Evolutionary conservation across 2,888 invertebrate genomes (phyloP).

Genomic region (Thereva unica): DNA sequence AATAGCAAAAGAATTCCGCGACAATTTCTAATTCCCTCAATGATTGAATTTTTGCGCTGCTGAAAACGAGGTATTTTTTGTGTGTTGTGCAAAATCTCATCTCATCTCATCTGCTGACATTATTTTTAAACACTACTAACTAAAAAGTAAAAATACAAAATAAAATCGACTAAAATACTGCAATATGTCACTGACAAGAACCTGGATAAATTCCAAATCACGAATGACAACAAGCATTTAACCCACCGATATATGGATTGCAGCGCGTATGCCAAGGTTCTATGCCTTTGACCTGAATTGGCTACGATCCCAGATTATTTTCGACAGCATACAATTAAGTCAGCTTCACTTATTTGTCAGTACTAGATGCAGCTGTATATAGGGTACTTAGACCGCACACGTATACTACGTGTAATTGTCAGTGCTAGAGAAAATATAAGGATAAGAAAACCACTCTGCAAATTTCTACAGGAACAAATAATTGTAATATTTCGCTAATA

Average conservation of each 20-base stretch:
- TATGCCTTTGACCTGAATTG: constrained; percentile 28
- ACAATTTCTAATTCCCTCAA: no score
- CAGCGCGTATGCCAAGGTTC: constrained; percentile 21
- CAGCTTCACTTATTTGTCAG: constrained; percentile 10
- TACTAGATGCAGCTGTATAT: not conserved
- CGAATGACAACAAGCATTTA: constrained; percentile 13
- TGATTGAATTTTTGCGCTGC: no score
- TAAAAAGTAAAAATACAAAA: no score
- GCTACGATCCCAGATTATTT: constrained; percentile 11
- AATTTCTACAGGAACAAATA: no score
- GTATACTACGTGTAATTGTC: not conserved
- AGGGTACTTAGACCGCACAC: constrained; percentile 22
- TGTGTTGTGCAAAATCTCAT: no score
- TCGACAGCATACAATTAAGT: constrained; percentile 19
- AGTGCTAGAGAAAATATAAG: no score
- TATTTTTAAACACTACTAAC: no score
- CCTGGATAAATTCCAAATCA: constrained; percentile 22
- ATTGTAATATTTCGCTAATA: not conserved
- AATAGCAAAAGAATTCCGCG: no score
- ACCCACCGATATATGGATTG: constrained; percentile 4
- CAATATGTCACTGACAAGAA: not conserved
- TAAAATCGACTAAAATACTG: not conserved
- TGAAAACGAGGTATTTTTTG: no score
- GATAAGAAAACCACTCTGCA: no score
- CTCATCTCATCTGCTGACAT: no score